Evolutionary conservation across 2,888 invertebrate species (phyloP), one percentile per base, ranked within the genome.

Genomic region (Ctena decussata): DNA sequence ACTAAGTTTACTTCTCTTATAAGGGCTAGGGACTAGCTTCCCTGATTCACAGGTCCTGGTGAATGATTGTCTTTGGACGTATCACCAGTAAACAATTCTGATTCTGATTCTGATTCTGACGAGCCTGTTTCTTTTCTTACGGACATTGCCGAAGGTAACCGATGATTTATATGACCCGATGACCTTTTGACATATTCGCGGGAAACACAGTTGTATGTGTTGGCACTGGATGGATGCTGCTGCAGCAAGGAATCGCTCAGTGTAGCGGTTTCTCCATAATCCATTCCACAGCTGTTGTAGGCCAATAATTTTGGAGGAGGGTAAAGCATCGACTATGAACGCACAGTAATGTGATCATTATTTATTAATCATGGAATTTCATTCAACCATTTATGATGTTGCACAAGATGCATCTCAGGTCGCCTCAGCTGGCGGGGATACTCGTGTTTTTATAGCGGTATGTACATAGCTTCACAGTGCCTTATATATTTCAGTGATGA

Each of bases 321-420:
- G 24, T 57, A 24, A 46, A 46, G 46, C 46, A 8, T 18, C 30
- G 5, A 60, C 21, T 18, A 24, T 65, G 65, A 6, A 65, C 18
- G 35, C 12, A 65, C 18, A 30, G 8, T 65, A 30, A 35, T 32
- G 65, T 65, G 32, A 65, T 65, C 35, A 12, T 18, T 57, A 60
- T 18, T 65, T 1, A 35, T 11, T 5, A 46, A 30, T 30, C 11
- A 86, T 86, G 86, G 84, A 82, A 37, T 87, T 87, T 76, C 85
- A 89, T 57, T 53, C 80, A 21, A 87, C 91, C 12, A 92, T 93
- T 41, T 93, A 86, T 78, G 93, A 93, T 77, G 89, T 93, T n/a
- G 92, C 92, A 21, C 93, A 93, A 60, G 93, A 91, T 72, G 93
- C 93, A 0, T 90, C 92, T 6, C 93, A 93, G 71, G 87, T 89